Conservation (phyloP, 1,140 invertebrate genomes). For the Epicauta chinensis region DNA sequence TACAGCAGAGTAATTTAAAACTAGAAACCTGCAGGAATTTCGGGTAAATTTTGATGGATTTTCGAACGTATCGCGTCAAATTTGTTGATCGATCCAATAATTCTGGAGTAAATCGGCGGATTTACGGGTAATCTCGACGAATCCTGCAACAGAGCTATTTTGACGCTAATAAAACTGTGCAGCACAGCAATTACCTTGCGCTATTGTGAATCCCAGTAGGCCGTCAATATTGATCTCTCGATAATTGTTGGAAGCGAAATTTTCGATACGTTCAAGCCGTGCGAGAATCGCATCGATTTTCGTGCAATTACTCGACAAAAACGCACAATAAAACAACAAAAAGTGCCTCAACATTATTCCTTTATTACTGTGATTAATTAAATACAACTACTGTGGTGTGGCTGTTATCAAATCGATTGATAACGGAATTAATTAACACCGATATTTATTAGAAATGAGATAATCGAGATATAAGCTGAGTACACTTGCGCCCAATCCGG, state of each 20-base stretch:
- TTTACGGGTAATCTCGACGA: too few relatives aligned
- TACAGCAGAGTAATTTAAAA: slow-evolving; percentile 2
- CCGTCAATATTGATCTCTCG: slow-evolving; percentile 7
- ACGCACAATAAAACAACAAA: too few relatives aligned
- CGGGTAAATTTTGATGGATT: neutral
- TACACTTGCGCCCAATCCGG: slow-evolving; percentile 15
- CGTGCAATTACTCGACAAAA: too few relatives aligned
- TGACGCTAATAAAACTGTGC: too few relatives aligned
- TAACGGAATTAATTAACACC: too few relatives aligned
- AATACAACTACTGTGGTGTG: too few relatives aligned
- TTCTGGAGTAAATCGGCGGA: too few relatives aligned
- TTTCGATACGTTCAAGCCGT: neutral
- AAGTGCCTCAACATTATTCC: too few relatives aligned
- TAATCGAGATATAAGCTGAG: slow-evolving; percentile 13
- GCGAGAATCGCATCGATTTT: too few relatives aligned
- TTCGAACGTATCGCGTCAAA: neutral
- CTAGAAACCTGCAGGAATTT: neutral
- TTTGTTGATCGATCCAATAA: neutral
- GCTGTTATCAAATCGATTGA: too few relatives aligned
- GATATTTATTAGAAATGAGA: neutral
- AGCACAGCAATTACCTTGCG: slow-evolving; percentile 1
- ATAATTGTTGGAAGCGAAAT: neutral
- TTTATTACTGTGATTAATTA: too few relatives aligned
- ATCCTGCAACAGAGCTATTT: too few relatives aligned
- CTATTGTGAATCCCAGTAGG: slow-evolving; percentile 2